phyloP scores from a whole-genome alignment of 2,113 vertebrate genomes.

The Odobenus rosmarus region DNA sequence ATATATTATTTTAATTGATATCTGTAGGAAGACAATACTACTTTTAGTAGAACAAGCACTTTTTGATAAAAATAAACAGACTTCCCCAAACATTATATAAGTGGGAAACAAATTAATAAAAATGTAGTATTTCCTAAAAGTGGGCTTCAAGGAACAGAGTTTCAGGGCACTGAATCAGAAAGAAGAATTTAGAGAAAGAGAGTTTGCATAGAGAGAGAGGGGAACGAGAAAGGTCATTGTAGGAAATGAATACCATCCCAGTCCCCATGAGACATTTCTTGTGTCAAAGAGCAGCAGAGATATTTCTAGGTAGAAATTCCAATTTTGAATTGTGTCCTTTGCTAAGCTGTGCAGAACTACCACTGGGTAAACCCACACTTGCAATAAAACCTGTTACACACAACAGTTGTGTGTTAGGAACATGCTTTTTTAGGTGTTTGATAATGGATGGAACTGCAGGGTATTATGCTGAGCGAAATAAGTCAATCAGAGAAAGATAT shows the following conservation, averaged over 20 bases:
- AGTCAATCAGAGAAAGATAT: too few species aligned
- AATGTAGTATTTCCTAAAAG: background rate
- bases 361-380: background rate
- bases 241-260: background rate
- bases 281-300: background rate
- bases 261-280: background rate
- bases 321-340: background rate
- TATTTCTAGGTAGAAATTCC: background rate
- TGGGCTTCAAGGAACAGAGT: background rate
- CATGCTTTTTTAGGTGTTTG: background rate
- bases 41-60: background rate
- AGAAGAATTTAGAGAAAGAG: background rate
- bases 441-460: too few species aligned
- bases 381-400: background rate
- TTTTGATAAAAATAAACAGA: background rate
- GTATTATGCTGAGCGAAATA: too few species aligned
- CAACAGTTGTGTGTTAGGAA: background rate
- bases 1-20: background rate
- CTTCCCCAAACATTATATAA: background rate
- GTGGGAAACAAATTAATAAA: background rate
- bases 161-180: background rate
- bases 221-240: background rate
- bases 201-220: background rate
- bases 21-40: background rate
- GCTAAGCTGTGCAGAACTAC: background rate